Evolutionary conservation across 2,888 invertebrate genomes (phyloP), one percentile per base, ranked within the genome.

Genomic region (Sipha maydis): DNA sequence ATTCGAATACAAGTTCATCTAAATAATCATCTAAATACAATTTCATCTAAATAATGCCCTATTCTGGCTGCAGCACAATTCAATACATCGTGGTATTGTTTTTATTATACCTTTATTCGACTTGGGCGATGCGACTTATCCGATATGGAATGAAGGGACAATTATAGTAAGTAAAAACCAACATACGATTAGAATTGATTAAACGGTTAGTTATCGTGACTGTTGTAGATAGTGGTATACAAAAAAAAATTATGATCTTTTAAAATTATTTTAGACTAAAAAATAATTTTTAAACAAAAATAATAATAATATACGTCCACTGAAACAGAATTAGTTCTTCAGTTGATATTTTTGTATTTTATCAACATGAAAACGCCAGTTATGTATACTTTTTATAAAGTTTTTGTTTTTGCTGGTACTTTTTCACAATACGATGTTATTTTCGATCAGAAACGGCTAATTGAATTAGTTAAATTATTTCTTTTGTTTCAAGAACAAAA

Each of bases 381-480:
- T 61, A 25, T 14, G 69, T 69, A 21, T 56, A 56, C 25, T n/a
- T 71, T 75, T 34, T 34, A 3, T 56, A n/a, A 28, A 75, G 75
- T 85, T 85, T 85, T 79, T 34, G 11, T 79, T 79, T 85, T 31
- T 31, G 17, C 31, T 14, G 19, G 48, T 34, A 79, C 41, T 85
- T 79, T 78, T 79, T 71, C 34, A 79, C 71, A 71, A 71, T 85
- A 85, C 25, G 34, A 79, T 79, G 54, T 54, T 38, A 85, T 79
- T 85, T 21, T 85, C 79, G 79, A 85, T 79, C 71, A 79, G n/a
- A 79, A 78, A 48, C 54, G n/a, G 9, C 85, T 71, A 85, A 85
- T 79, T 79, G 54, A 56, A 85, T 85, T 79, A 79, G 56, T 78
- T 79, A 71, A 85, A 85, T 85, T 85, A 85, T 85, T 78, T 85